Evolutionary conservation across 1,140 invertebrate genomes (phyloP), one percentile per base, ranked within the genome.

Genomic region (Dendrolimus punctatus): DNA sequence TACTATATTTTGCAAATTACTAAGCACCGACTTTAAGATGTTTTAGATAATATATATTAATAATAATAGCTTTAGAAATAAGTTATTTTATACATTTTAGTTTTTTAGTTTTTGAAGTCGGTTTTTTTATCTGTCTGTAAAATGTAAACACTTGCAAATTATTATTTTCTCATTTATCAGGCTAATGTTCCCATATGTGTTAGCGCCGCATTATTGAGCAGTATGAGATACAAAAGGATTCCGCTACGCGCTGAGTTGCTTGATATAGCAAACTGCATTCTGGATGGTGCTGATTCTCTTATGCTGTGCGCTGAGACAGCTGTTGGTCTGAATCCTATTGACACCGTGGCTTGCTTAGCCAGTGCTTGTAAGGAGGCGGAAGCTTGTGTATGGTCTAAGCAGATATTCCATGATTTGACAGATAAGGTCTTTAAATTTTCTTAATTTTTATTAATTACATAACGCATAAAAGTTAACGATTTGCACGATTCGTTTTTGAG

Each of bases 281-380:
- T 95, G 10, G 93, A 95, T 78, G 94, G 94, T 40, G 91, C 91
- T 49, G 94, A 95, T 68, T 91, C 90, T 68, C 89, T 95, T 43
- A 91, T 95, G 86, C 85, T 95, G 39, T 91, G 92, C 0, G 93
- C 93, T 39, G 94, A 95, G 79, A 93, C 92, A 5, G 91, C 93
- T 38, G 91, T 93, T 53, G 92, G 92, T 9, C 79, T 88, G 9
- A 92, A 92, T 71, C 94, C 93, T n/a, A 70, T 89, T 4, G 86
- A 91, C 41, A 87, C 91, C 39, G 89, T 95, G 37, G 77, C 87
- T 55, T 92, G 90, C 23, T 90, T 95, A 87, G 89, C 91, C 40
- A 88, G 87, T 39, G 91, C 95, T 51, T 93, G 93, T 64, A 89
- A 91, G 63, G 95, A 97, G 85, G 95, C 95, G 0, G 96, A 98